A percentile compares a stretch with the other conserved stretches of the same genome.
Conservation (phyloP, 2,113 vertebrate species). For the Coptodon rendalli region DNA sequence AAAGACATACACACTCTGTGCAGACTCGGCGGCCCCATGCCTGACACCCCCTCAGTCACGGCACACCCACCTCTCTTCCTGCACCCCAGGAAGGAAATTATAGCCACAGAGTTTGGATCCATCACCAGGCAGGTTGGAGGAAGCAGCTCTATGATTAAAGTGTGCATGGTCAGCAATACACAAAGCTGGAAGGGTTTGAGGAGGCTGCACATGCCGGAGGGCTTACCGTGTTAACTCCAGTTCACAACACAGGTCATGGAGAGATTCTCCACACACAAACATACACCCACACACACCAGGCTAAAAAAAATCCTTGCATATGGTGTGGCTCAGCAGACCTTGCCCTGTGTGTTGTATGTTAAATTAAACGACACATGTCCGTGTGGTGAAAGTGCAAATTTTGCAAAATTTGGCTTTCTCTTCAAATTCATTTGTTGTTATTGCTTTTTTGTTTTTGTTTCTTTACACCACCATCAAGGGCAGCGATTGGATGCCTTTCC, state of each 20-base stretch:
- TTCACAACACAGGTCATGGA: slow-evolving; percentile 31
- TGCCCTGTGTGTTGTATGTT: background rate
- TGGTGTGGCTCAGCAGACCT: background rate
- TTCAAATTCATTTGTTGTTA: background rate
- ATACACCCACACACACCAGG: background rate
- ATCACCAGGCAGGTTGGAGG: slow-evolving; percentile 54
- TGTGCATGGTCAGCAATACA: slow-evolving; percentile 51
- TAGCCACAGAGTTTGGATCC: slow-evolving; percentile 39
- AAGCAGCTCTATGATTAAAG: slow-evolving; percentile 59
- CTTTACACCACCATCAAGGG: background rate
- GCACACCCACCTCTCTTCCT: slow-evolving; percentile 56
- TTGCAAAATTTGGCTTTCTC: background rate
- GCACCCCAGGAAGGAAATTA: slow-evolving; percentile 64
- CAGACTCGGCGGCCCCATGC: slow-evolving; percentile 48
- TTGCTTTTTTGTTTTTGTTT: background rate
- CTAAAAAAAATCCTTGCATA: background rate
- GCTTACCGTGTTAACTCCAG: slow-evolving; percentile 36
- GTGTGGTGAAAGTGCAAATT: background rate
- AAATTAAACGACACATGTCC: background rate
- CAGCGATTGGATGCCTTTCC: background rate
- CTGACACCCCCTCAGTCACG: slow-evolving; percentile 48
- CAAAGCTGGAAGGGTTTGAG: slow-evolving; percentile 1
- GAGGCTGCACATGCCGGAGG: slow-evolving; percentile 38
- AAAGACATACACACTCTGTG: slow-evolving; percentile 37
- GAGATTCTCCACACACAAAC: slow-evolving; percentile 2